Evolutionary conservation across 1,140 invertebrate species (phyloP).

Genomic region (Eupristina koningsbergeri): DNA sequence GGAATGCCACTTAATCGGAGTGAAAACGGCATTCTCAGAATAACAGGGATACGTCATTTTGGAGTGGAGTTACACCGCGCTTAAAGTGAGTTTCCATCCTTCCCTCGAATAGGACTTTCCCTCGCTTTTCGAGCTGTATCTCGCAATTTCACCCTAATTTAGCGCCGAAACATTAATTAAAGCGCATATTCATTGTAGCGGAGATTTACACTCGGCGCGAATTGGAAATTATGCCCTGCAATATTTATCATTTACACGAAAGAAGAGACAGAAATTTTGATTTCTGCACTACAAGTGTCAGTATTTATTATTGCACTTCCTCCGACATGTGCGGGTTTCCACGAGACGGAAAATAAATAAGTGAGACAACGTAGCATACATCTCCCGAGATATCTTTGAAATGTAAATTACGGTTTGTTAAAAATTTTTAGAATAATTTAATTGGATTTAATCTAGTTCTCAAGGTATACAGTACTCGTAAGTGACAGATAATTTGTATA

Average conservation of each 20-base stretch:
- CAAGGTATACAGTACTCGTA: not conserved
- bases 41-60: not conserved
- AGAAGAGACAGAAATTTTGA: not conserved
- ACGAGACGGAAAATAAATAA: not conserved
- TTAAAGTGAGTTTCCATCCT: not conserved
- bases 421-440: not conserved
- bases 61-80: not conserved
- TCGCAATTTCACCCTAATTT: not conserved
- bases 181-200: not conserved
- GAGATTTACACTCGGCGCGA: not conserved
- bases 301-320: not conserved
- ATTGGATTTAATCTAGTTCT: not conserved
- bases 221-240: not conserved
- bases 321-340: not conserved
- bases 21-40: not conserved
- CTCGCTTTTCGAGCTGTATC: not conserved
- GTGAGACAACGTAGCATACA: no score
- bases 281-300: not conserved
- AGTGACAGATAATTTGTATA: not conserved
- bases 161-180: not conserved
- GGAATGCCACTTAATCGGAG: not conserved
- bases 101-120: no score
- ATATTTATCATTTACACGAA: not conserved
- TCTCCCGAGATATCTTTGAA: no score
- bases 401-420: not conserved